Conservation (phyloP, 2,797 vertebrate species). For the Echiichthys vipera region DNA sequence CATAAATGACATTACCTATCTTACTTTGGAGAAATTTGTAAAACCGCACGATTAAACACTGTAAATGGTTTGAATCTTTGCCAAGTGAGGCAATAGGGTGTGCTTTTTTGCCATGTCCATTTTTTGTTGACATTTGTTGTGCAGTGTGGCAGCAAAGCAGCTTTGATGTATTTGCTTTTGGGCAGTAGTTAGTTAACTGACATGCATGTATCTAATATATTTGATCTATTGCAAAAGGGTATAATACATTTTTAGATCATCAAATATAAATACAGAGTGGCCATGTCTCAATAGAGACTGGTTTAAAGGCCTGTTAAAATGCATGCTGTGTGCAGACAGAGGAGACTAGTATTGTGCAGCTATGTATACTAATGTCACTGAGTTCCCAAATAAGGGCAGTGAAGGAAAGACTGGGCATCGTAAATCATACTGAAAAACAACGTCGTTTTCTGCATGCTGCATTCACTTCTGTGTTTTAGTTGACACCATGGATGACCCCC, state of each 20-base stretch:
- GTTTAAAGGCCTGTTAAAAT: slow-evolving; percentile 67
- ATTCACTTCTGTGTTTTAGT: slow-evolving; percentile 32
- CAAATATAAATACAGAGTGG: slow-evolving; percentile 51
- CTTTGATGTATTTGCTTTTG: slow-evolving; percentile 32
- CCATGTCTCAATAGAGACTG: slow-evolving; percentile 54
- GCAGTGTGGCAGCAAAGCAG: slow-evolving; percentile 20
- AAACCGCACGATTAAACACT: slow-evolving; percentile 15
- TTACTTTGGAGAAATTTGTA: slow-evolving; percentile 22
- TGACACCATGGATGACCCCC: slow-evolving; percentile 5
- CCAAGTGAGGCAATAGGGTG: not conserved
- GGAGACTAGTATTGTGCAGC: slow-evolving; percentile 50
- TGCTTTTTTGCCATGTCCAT: slow-evolving; percentile 18
- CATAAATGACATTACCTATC: not conserved
- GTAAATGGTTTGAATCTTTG: slow-evolving; percentile 12
- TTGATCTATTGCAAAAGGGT: slow-evolving; percentile 45
- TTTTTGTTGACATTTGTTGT: slow-evolving; percentile 18
- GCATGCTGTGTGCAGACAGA: slow-evolving; percentile 58
- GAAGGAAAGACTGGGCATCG: slow-evolving; percentile 5
- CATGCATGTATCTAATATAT: slow-evolving; percentile 31
- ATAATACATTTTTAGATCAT: slow-evolving; percentile 55
- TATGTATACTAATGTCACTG: slow-evolving; percentile 70
- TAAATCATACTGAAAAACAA: slow-evolving; percentile 27
- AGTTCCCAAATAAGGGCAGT: slow-evolving; percentile 49
- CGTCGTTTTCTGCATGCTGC: not conserved
- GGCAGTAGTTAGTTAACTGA: slow-evolving; percentile 12